Evolutionary conservation across 1,140 invertebrate species (phyloP).

Genomic region (Lycorma delicatula): DNA sequence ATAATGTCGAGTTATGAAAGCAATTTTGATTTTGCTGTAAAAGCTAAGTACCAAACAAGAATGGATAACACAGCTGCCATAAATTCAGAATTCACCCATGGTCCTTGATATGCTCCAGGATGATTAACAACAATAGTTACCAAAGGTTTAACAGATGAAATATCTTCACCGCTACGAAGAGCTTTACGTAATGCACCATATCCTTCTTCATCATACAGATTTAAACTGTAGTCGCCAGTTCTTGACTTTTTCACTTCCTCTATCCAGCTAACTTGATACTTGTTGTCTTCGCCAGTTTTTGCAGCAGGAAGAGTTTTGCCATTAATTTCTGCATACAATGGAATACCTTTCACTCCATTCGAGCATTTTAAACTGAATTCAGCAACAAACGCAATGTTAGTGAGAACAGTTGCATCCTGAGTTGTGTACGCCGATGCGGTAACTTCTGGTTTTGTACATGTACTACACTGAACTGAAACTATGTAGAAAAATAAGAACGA

Average conservation of each 20-base stretch:
- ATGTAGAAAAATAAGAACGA: neutral
- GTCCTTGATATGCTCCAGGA: slow-evolving; percentile 81
- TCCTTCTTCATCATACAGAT: slow-evolving; percentile 84
- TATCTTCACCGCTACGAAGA: slow-evolving; percentile 56
- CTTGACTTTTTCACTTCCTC: slow-evolving; percentile 72
- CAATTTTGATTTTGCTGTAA: slow-evolving; percentile 73
- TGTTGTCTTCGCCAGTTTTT: slow-evolving; percentile 56
- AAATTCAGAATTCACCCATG: slow-evolving; percentile 86
- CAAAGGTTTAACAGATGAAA: slow-evolving; percentile 58
- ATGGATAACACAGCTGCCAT: slow-evolving; percentile 69
- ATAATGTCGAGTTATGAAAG: too few relatives aligned
- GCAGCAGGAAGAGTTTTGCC: slow-evolving; percentile 73
- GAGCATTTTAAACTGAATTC: slow-evolving; percentile 64
- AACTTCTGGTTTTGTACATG: slow-evolving; percentile 24
- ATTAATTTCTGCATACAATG: slow-evolving; percentile 77
- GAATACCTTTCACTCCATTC: slow-evolving; percentile 52
- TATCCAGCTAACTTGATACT: slow-evolving; percentile 85
- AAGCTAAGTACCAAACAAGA: slow-evolving; percentile 77
- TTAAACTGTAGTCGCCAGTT: slow-evolving; percentile 69
- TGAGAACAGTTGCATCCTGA: slow-evolving; percentile 80
- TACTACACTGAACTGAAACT: neutral
- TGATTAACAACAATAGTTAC: slow-evolving; percentile 67
- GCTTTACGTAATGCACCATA: slow-evolving; percentile 73
- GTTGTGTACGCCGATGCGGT: slow-evolving; percentile 63
- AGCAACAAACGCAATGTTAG: slow-evolving; percentile 68